Percentiles rank a stretch among this genome's conserved stretches.
phyloP scores from a whole-genome alignment of 2,888 invertebrate species.

The Melinaea menophilus region DNA sequence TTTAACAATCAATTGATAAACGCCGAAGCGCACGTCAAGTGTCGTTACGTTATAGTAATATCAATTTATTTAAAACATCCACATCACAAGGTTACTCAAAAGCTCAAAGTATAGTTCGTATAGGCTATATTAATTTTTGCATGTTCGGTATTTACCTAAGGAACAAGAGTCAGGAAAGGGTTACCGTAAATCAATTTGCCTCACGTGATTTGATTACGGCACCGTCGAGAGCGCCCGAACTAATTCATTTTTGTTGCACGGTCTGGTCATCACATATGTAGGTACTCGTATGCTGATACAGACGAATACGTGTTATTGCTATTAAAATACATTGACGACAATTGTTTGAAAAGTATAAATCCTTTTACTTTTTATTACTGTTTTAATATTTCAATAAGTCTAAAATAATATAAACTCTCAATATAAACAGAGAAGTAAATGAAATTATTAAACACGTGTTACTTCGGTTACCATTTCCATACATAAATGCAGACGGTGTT shows the following conservation, averaged over 20 bases:
- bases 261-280: constrained; percentile 16
- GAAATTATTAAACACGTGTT: too few relatives aligned
- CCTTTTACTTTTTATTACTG: too few relatives aligned
- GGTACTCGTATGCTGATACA: background rate
- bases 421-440: constrained; percentile 36
- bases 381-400: constrained; percentile 26
- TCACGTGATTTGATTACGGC: constrained; percentile 56
- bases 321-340: constrained; percentile 29
- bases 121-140: constrained; percentile 2
- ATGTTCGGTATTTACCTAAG: constrained; percentile 18
- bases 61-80: constrained; percentile 7
- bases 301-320: constrained; percentile 12
- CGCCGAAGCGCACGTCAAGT: constrained; percentile 23
- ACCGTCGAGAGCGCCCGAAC: constrained; percentile 53
- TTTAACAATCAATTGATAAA: constrained; percentile 47
- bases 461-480: background rate
- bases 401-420: constrained; percentile 49
- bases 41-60: constrained; percentile 16
- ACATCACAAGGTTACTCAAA: too few relatives aligned
- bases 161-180: constrained; percentile 36
- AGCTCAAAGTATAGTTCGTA: too few relatives aligned
- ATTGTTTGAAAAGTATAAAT: constrained; percentile 22
- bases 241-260: constrained; percentile 61
- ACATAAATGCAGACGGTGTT: constrained; percentile 13
- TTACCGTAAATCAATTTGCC: constrained; percentile 50